Evolutionary conservation across 2,797 vertebrate genomes (phyloP), one percentile per base, ranked within the genome.

Genomic region (Silurus lanzhouensis): DNA sequence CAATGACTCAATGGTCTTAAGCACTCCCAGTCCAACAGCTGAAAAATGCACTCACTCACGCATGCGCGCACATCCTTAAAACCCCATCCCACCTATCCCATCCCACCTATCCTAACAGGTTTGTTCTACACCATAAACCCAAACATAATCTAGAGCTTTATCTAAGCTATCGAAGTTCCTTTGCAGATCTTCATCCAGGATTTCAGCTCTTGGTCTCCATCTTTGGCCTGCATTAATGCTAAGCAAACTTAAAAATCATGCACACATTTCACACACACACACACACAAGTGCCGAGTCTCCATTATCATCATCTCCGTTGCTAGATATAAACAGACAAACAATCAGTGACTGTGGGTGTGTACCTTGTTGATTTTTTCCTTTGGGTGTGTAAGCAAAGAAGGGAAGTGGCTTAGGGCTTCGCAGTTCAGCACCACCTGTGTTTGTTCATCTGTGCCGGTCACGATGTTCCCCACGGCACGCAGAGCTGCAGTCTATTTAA

Each of bases 301-400:
- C 87, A 84, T 92, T 93, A 88, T 98, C 97, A 98, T 99, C 96
- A 98, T 87, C 91, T 97, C 97, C 95, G 94, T 94, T 89, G 80
- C 8, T 10, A 27, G 1, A 25, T 44, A 52, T 12, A 52, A n/a
- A 6, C 1, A 10, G 27, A 31, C 14, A 4, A 46, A 48, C 13
- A 72, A 22, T 9, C 27, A 27, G 48, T 6, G 68, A 25, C 14
- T 60, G 7, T 1, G 14, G n/a, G 76, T 78, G 14, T 44, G 92
- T 93, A 99, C 98, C 97, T 99, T 99, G 95, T 99, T 99, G 94
- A 99, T 99, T 94, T 99, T 99, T 94, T 99, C 98, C 95, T 99
- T 99, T 86, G 97, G 96, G 95, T 99, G 98, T 77, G 97, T 97
- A 92, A 99, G 97, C 88, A 99, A 96, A 60, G 98, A 95, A 83